Evolutionary conservation across 2,113 vertebrate genomes (phyloP).

Genomic region (Neotoma lepida): DNA sequence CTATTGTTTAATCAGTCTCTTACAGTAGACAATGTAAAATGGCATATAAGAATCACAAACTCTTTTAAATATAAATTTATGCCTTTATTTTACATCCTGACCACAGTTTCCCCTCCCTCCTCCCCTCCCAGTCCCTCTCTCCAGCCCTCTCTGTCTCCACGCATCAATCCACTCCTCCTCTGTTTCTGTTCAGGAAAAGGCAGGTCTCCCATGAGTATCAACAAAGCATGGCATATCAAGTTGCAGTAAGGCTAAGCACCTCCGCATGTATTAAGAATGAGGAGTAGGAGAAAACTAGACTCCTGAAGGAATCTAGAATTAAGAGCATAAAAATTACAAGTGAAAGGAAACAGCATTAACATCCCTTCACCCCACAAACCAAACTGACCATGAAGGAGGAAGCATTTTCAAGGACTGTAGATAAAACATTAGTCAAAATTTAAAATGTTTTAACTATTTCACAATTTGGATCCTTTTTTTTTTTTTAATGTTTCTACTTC

Average conservation of each 20-base stretch:
- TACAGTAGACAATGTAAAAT: background rate
- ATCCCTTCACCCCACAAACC: background rate
- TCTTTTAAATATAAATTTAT: background rate
- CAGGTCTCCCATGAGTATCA: no score
- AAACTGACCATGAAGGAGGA: background rate
- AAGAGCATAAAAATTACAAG: background rate
- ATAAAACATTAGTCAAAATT: background rate
- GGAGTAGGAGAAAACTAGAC: background rate
- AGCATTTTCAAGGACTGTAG: background rate
- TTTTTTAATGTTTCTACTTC: conserved; percentile 7
- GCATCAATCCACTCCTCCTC: background rate
- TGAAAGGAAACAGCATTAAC: background rate
- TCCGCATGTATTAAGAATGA: background rate
- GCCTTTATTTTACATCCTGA: background rate
- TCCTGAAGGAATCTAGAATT: background rate
- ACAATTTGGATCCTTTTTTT: background rate
- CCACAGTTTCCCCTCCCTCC: background rate
- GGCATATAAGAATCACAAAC: background rate
- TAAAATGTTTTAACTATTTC: background rate
- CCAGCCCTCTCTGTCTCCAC: background rate
- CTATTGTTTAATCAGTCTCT: background rate
- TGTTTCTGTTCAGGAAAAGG: no score
- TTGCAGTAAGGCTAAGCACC: background rate
- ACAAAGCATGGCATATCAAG: no score
- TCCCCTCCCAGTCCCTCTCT: background rate